Evolutionary conservation across 2,113 vertebrate species (phyloP).

Genomic region (Oncorhynchus kisutch): DNA sequence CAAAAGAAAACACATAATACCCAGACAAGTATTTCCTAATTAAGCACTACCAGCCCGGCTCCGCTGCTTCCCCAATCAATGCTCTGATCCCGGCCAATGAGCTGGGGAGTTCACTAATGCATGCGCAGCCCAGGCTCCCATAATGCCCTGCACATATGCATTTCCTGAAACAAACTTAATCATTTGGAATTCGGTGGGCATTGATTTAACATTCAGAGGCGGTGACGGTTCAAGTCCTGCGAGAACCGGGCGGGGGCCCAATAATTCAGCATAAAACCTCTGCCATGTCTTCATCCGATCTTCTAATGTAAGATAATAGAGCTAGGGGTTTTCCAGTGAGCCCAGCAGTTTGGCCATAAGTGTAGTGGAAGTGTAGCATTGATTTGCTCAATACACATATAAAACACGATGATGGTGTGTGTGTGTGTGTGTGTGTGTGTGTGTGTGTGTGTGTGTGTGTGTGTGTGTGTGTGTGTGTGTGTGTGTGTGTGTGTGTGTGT

Average conservation of each 20-base stretch:
- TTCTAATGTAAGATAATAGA: too few species aligned
- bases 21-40: slow-evolving; percentile 69
- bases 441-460: slow-evolving; percentile 20
- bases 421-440: slow-evolving; percentile 18
- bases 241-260: slow-evolving; percentile 76
- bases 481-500: slow-evolving; percentile 14
- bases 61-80: slow-evolving; percentile 66
- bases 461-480: slow-evolving; percentile 25
- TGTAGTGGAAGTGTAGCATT: slow-evolving; percentile 66
- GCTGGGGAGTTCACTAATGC: slow-evolving; percentile 53
- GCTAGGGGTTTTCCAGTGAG: slow-evolving; percentile 45
- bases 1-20: slow-evolving; percentile 48
- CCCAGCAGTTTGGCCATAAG: slow-evolving; percentile 77
- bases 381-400: slow-evolving; percentile 82
- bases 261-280: slow-evolving; percentile 78
- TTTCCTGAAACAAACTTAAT: slow-evolving; percentile 81
- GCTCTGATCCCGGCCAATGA: slow-evolving; percentile 59
- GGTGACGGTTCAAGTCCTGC: slow-evolving; percentile 70
- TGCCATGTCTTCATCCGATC: slow-evolving; percentile 85
- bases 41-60: slow-evolving; percentile 67
- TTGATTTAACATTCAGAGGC: slow-evolving; percentile 81
- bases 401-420: slow-evolving; percentile 52
- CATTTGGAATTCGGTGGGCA: slow-evolving; percentile 78
- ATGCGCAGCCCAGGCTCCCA: slow-evolving; percentile 30
- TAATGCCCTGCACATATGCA: slow-evolving; percentile 68